Conservation (phyloP, 1,140 invertebrate genomes). For the Thereuonema tuberculata region DNA sequence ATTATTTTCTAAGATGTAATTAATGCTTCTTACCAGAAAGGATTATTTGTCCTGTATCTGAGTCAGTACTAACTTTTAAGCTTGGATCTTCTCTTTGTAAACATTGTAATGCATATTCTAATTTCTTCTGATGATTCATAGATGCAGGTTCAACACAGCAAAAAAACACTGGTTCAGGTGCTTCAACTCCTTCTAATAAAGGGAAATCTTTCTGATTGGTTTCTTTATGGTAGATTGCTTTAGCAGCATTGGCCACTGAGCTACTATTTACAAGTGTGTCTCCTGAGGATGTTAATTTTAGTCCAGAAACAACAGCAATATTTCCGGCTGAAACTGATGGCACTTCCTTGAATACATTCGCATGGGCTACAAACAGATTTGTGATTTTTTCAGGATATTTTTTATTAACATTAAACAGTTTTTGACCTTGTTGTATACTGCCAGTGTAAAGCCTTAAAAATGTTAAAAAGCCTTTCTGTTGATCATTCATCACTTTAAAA, state of each 20-base stretch:
- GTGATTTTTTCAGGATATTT: constrained; percentile 46
- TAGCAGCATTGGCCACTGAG: constrained; percentile 31
- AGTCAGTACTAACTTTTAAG: constrained; percentile 55
- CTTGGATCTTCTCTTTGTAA: constrained; percentile 89
- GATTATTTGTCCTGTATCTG: constrained; percentile 72
- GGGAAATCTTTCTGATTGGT: constrained; percentile 26
- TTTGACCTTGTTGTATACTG: constrained; percentile 47
- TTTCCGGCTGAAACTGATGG: constrained; percentile 53
- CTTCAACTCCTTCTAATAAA: constrained; percentile 44
- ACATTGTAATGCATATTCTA: constrained; percentile 73
- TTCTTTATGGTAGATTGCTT: constrained; percentile 16
- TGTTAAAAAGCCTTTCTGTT: constrained; percentile 69
- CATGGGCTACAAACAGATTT: constrained; percentile 59
- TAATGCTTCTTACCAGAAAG: constrained; percentile 52
- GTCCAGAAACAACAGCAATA: constrained; percentile 74
- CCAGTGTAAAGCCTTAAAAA: constrained; percentile 81
- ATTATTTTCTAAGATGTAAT: no score
- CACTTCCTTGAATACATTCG: constrained; percentile 71
- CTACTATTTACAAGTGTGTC: constrained; percentile 60
- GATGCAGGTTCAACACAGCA: constrained; percentile 91
- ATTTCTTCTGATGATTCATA: constrained; percentile 48
- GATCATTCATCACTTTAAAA: constrained; percentile 87
- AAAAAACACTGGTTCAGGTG: constrained; percentile 92
- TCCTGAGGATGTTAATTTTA: constrained; percentile 69
- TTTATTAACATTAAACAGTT: constrained; percentile 59